Base-by-base conservation (phyloP, 2,888 invertebrate species). In the Leptopilina myrica region DNA sequence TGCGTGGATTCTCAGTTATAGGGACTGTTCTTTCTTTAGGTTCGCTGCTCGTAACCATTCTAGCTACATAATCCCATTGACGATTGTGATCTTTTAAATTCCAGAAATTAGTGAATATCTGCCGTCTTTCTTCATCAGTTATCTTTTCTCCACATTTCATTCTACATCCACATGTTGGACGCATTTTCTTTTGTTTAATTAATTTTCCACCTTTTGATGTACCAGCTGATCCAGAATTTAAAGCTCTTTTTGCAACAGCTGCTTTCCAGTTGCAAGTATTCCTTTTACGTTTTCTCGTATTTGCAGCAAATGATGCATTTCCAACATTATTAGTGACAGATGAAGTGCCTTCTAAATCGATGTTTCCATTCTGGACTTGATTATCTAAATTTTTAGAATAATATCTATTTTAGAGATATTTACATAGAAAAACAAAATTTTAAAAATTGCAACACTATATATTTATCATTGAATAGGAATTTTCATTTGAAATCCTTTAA, bases 21-120 rank as follows among this genome's bases (percentile, higher is more conserved):
- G 5, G 5, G 3, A 56, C n/a, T 56, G 11, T 56, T 56, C 56
- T 56, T 56, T 56, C 56, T 56, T 56, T 56, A 12, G 56, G 12
- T 56, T 14, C 14, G 14, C 56, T 56, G 56, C 56, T 56, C 14
- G 56, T 56, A 56, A 56, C 11, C 56, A 56, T 56, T 12, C n/a
- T 56, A 12, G 56, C 56, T 11, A 67, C n/a, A 67, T 67, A 67
- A 12, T 43, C 43, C 67, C 67, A 67, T 14, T 67, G 67, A 67
- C 67, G 67, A 67, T 43, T 46, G 15, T 67, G 67, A 67, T 67
- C 43, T 11, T 43, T 15, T 67, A 67, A 40, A 12, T 33, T 43
- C 67, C 67, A 67, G 46, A 67, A 67, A 43, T 67, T 43, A 1
- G 6, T 40, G 43, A 53, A 75, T 33, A 78, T 78, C 40, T 40